Evolutionary conservation across 2,113 vertebrate species (phyloP).

Genomic region (Puma concolor): DNA sequence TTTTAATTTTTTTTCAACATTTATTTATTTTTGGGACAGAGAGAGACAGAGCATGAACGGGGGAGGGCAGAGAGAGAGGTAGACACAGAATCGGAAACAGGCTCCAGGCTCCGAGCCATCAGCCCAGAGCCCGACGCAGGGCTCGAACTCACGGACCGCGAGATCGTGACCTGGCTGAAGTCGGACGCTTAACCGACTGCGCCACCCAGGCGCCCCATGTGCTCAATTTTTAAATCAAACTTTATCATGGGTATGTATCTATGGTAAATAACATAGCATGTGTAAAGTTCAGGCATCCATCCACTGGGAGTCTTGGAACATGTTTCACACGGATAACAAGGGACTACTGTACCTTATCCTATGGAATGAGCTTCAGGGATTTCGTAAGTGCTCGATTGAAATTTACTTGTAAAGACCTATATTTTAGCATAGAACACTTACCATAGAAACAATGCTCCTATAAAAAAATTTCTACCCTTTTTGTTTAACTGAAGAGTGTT

Average conservation of each 20-base stretch:
- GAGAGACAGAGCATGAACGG: too few relatives aligned
- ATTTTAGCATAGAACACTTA: background rate
- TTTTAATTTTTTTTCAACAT: too few relatives aligned
- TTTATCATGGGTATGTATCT: background rate
- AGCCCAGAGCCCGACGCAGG: too few relatives aligned
- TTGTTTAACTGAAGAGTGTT: slow-evolving; percentile 6
- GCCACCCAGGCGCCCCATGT: background rate
- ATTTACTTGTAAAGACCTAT: background rate
- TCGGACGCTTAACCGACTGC: too few relatives aligned
- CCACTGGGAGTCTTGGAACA: background rate
- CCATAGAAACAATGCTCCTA: background rate
- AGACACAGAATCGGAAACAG: too few relatives aligned
- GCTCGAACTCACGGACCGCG: too few relatives aligned
- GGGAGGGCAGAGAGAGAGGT: too few relatives aligned
- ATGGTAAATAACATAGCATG: background rate
- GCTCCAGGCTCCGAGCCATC: too few relatives aligned
- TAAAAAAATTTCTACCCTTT: background rate
- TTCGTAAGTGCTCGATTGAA: background rate
- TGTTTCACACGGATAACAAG: background rate
- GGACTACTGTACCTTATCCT: background rate
- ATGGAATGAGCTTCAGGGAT: background rate
- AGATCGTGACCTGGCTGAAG: too few relatives aligned
- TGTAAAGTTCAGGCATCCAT: background rate
- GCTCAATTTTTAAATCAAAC: background rate
- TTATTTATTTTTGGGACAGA: too few relatives aligned